These are phyloP conservation scores for Psophia crepitans DNA, from an alignment of 2,113 vertebrate genomes.

Conservation along the genomic window DNA sequence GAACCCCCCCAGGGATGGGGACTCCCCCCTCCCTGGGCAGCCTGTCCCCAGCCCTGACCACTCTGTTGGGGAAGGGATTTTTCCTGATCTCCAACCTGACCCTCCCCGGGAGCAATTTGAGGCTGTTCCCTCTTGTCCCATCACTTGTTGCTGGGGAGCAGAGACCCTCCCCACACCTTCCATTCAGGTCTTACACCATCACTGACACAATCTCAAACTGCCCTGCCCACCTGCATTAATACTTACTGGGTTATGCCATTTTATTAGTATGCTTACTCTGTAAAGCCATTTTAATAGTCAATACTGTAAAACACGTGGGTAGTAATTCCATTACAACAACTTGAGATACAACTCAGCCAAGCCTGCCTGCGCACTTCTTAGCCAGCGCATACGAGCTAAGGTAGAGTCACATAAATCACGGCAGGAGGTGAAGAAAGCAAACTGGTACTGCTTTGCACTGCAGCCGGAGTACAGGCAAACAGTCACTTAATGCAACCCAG, in stretches of 20 bases:
- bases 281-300: neutral
- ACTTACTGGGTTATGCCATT: neutral
- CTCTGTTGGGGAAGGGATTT: too few relatives aligned
- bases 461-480: fast-evolving
- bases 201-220: neutral
- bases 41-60: too few relatives aligned
- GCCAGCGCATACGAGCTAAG: fast-evolving
- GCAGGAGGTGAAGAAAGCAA: neutral
- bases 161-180: too few relatives aligned
- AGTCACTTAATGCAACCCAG: fast-evolving
- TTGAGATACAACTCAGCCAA: neutral
- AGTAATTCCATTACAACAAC: neutral
- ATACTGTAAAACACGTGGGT: neutral
- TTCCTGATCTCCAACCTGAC: too few relatives aligned
- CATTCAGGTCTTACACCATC: neutral
- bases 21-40: too few relatives aligned
- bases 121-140: too few relatives aligned
- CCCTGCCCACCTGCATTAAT: neutral
- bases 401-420: neutral
- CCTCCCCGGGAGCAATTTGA: too few relatives aligned
- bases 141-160: too few relatives aligned
- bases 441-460: neutral
- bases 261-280: neutral
- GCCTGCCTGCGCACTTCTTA: neutral
- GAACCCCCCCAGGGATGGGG: too few relatives aligned